Percentiles rank a stretch among this genome's conserved stretches.
These are phyloP conservation scores for Rhea americana DNA, from an alignment of 2,113 vertebrate genomes.

Conservation along the genomic window DNA sequence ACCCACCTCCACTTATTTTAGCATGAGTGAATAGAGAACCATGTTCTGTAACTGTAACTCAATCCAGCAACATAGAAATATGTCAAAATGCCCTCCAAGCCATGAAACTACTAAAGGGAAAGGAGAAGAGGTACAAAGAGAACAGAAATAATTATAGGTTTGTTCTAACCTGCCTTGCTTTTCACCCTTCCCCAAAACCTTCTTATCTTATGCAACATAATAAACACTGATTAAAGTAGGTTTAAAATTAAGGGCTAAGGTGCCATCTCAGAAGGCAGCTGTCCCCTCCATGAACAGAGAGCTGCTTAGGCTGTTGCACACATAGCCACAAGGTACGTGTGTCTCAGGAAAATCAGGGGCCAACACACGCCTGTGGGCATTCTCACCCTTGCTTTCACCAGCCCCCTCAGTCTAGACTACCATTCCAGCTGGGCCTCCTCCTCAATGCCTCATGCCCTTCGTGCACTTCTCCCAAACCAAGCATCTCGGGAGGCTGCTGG, in stretches of 20 bases:
- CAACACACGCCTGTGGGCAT: not conserved
- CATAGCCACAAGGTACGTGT: not conserved
- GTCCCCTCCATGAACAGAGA: not conserved
- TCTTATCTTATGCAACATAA: conserved; percentile 15
- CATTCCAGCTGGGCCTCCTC: not conserved
- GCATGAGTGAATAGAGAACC: not conserved
- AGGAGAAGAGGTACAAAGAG: not conserved
- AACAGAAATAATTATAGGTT: not conserved
- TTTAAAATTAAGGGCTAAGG: conserved; percentile 40
- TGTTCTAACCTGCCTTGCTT: conserved; percentile 12
- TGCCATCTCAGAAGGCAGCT: conserved; percentile 44
- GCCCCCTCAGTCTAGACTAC: not conserved
- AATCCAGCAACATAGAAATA: not conserved
- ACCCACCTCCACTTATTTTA: not conserved
- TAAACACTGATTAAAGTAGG: conserved; percentile 18
- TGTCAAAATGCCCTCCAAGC: not conserved
- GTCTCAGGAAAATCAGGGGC: not conserved
- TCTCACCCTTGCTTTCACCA: not conserved
- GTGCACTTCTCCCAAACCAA: not conserved
- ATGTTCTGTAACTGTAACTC: conserved; percentile 23
- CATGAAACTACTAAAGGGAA: not conserved
- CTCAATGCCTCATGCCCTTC: not conserved
- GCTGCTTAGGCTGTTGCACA: conserved; percentile 31
- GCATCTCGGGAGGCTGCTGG: not conserved
- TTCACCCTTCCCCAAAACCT: not conserved